Conservation (phyloP, 2,113 vertebrate genomes). For the Atractosteus spatula region DNA sequence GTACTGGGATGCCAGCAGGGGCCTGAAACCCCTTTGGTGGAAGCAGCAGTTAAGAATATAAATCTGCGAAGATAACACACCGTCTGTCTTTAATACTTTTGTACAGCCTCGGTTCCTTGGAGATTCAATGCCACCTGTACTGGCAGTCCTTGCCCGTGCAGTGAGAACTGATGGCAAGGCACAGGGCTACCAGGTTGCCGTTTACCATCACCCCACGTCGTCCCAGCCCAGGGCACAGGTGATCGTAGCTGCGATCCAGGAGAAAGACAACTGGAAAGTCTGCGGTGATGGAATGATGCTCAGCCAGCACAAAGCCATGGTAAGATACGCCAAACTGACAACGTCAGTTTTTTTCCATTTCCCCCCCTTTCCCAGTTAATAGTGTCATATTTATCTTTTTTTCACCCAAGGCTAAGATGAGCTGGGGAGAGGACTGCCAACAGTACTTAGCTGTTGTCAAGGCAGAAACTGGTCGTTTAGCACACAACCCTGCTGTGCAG, state of each 20-base stretch:
- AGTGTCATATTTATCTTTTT: background rate
- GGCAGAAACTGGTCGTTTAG: constrained; percentile 64
- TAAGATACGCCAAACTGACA: constrained; percentile 43
- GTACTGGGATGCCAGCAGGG: background rate
- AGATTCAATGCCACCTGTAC: constrained; percentile 45
- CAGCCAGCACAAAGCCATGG: constrained; percentile 68
- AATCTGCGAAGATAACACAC: background rate
- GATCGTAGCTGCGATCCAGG: constrained; percentile 59
- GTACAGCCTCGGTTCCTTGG: constrained; percentile 62
- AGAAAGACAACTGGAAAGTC: constrained; percentile 65
- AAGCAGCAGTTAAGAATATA: background rate
- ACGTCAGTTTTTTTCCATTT: background rate
- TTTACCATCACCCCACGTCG: constrained; percentile 49
- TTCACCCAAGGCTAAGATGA: constrained; percentile 46
- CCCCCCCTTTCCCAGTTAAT: background rate
- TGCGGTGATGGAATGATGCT: constrained; percentile 66
- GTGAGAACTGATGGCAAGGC: constrained; percentile 48
- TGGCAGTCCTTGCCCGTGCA: constrained; percentile 59
- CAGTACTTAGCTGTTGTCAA: constrained; percentile 51
- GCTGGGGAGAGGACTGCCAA: constrained; percentile 65
- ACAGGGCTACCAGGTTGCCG: constrained; percentile 62
- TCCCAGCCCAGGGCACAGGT: constrained; percentile 58
- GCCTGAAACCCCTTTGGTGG: background rate
- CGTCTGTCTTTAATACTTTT: constrained; percentile 1
- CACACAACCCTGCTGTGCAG: constrained; percentile 57